These are phyloP conservation scores for Apeira syringaria DNA, from an alignment of 2,888 invertebrate species.

Conservation along the genomic window DNA sequence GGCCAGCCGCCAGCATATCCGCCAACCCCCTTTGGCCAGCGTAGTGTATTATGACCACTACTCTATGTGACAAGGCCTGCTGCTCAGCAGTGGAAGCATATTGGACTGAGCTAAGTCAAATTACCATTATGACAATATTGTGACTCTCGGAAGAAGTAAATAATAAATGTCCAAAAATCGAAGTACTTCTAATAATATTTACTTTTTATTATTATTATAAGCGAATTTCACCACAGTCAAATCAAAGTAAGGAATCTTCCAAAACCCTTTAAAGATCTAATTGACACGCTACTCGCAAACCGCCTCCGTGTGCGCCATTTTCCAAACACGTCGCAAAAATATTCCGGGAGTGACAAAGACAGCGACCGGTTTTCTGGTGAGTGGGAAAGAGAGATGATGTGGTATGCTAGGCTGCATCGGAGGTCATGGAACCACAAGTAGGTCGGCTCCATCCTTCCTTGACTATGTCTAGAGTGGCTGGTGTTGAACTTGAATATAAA, in stretches of 20 bases:
- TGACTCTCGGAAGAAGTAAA: too few relatives aligned
- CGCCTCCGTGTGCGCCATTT: slow-evolving; percentile 53
- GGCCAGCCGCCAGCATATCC: too few relatives aligned
- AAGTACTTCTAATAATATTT: too few relatives aligned
- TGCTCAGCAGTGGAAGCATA: too few relatives aligned
- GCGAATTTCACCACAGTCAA: too few relatives aligned
- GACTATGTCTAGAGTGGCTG: slow-evolving; percentile 56
- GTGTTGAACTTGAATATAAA: slow-evolving; percentile 78
- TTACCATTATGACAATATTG: too few relatives aligned
- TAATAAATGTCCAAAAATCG: too few relatives aligned
- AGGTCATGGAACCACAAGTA: slow-evolving; percentile 82
- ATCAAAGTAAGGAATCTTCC: slow-evolving; percentile 10
- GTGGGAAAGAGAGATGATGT: slow-evolving; percentile 50
- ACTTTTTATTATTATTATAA: too few relatives aligned
- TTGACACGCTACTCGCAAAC: slow-evolving; percentile 58
- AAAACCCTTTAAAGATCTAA: slow-evolving; percentile 53
- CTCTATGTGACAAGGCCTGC: too few relatives aligned
- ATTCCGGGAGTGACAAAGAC: slow-evolving; percentile 76
- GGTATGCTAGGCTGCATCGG: slow-evolving; percentile 71
- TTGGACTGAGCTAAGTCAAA: too few relatives aligned
- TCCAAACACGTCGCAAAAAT: slow-evolving; percentile 78
- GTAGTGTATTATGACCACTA: too few relatives aligned
- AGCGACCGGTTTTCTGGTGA: slow-evolving; percentile 16
- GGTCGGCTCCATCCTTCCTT: slow-evolving; percentile 80
- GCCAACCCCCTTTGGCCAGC: too few relatives aligned